Conservation (phyloP, 2,113 vertebrate genomes). For the Pomatorhinus ruficollis region DNA sequence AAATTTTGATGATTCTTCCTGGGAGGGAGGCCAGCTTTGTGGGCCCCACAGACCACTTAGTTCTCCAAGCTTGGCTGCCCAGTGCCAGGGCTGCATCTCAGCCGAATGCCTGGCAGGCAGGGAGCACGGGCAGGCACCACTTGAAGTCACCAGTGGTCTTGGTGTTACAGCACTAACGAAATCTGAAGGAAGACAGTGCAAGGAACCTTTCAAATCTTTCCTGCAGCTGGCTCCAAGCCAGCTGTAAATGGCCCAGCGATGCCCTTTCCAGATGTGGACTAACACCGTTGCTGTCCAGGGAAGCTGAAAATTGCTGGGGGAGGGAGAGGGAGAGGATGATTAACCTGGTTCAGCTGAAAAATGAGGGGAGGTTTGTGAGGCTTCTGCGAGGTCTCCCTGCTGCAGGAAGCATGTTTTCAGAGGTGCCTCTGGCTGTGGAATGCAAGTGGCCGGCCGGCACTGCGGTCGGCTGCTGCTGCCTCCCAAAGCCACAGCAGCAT, state of each 20-base stretch:
- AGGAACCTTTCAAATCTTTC: not conserved
- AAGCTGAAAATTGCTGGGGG: not conserved
- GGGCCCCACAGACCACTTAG: not conserved
- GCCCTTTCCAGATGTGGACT: slow-evolving; percentile 23
- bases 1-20: not conserved
- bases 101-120: rapidly evolving
- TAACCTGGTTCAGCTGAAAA: not conserved
- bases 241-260: not conserved
- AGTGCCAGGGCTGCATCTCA: not conserved
- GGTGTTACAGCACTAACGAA: not conserved
- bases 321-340: not conserved
- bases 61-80: not conserved
- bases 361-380: not conserved
- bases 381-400: not conserved
- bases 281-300: not conserved
- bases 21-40: not conserved
- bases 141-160: rapidly evolving
- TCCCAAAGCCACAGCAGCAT: not conserved
- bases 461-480: not conserved
- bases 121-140: rapidly evolving
- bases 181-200: not conserved
- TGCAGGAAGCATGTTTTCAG: not conserved
- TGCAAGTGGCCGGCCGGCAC: rapidly evolving
- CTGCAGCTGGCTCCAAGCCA: not conserved
- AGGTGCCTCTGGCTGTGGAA: not conserved